phyloP scores from a whole-genome alignment of 2,797 vertebrate species.

The Iguana delicatissima region DNA sequence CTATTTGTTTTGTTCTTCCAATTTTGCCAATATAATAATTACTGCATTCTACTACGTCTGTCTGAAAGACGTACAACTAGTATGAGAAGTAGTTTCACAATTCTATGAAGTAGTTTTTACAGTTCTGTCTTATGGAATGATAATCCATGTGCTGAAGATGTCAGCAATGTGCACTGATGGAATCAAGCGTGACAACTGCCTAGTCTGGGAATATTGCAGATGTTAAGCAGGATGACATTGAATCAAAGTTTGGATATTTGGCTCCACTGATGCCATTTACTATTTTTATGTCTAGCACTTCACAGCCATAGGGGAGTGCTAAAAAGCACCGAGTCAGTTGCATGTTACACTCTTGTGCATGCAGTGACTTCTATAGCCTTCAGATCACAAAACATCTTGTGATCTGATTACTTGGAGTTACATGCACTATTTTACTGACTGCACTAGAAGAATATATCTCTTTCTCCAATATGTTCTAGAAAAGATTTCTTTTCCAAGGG shows the following conservation, averaged over 20 bases:
- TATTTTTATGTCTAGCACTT: conserved; percentile 13
- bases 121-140: conserved; percentile 28
- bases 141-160: neutral
- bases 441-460: no score
- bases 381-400: conserved; percentile 9
- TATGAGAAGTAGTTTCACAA: neutral
- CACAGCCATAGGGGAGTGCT: neutral
- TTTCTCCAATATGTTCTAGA: neutral
- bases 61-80: neutral
- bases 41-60: conserved; percentile 20
- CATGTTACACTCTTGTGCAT: conserved; percentile 1
- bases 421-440: neutral
- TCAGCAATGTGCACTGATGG: neutral
- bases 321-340: conserved; percentile 14
- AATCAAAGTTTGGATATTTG: conserved; percentile 28
- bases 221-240: conserved; percentile 18
- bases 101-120: neutral
- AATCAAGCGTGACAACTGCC: neutral
- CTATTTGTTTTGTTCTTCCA: neutral
- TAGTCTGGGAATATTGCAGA: conserved; percentile 1
- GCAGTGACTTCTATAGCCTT: conserved; percentile 30
- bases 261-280: conserved; percentile 11
- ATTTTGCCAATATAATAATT: neutral
- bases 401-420: neutral
- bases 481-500: neutral